Percentiles rank a stretch among this genome's conserved stretches.
Conservation (phyloP, 1,140 invertebrate species). For the Zaprionus lachaisei region DNA sequence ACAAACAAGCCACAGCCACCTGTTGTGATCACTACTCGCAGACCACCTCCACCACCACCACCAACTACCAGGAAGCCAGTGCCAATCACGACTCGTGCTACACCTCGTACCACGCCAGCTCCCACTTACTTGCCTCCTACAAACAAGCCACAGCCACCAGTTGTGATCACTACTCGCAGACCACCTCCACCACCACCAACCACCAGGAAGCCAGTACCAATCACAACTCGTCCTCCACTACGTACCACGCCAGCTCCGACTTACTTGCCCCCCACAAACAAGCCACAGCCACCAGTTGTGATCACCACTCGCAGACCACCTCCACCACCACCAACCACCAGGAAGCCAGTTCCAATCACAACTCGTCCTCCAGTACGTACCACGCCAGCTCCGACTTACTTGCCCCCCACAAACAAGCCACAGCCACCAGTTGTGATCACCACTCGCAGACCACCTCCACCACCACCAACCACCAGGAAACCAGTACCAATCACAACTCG, state of each 20-base stretch:
- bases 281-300: slow-evolving; percentile 33
- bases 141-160: slow-evolving; percentile 36
- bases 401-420: slow-evolving; percentile 53
- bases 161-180: slow-evolving; percentile 24
- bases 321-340: slow-evolving; percentile 39
- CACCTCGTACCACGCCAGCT: slow-evolving; percentile 34
- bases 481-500: slow-evolving; percentile 48
- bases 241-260: slow-evolving; percentile 35
- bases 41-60: slow-evolving; percentile 36
- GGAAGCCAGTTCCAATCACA: slow-evolving; percentile 30
- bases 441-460: slow-evolving; percentile 31
- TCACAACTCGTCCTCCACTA: slow-evolving; percentile 27
- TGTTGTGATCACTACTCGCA: slow-evolving; percentile 40
- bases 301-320: slow-evolving; percentile 31
- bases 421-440: slow-evolving; percentile 27
- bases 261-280: slow-evolving; percentile 59
- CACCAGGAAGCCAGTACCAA: slow-evolving; percentile 41
- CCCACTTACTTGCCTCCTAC: slow-evolving; percentile 57
- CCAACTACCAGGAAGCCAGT: slow-evolving; percentile 41
- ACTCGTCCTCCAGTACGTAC: slow-evolving; percentile 38
- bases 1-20: slow-evolving; percentile 49
- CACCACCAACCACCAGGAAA: slow-evolving; percentile 44
- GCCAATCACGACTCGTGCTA: slow-evolving; percentile 29
- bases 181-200: slow-evolving; percentile 35
- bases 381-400: slow-evolving; percentile 38